phyloP scores from a whole-genome alignment of 2,888 invertebrate species.

The Cheilosia grossa region DNA sequence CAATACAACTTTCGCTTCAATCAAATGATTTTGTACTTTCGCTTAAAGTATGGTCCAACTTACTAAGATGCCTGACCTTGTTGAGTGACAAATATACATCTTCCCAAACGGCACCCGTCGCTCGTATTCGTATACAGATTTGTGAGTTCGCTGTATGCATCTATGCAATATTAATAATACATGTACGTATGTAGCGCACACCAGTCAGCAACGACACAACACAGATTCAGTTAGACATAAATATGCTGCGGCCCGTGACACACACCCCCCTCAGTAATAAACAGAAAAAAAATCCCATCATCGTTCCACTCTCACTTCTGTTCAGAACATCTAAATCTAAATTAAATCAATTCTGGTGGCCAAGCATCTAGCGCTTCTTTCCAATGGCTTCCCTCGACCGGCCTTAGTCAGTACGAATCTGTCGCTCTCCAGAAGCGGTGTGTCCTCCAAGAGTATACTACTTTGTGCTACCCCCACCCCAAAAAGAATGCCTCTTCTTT shows the following conservation, averaged over 20 bases:
- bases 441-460: conserved; percentile 10
- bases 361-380: conserved; percentile 2
- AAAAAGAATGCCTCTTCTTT: conserved; percentile 38
- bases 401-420: conserved; percentile 41
- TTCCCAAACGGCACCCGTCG: too few species aligned
- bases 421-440: conserved; percentile 29
- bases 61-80: conserved; percentile 13
- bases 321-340: conserved; percentile 8
- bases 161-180: too few species aligned
- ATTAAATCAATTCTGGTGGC: conserved; percentile 32
- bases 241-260: too few species aligned
- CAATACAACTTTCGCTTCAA: too few species aligned
- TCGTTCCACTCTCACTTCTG: conserved; percentile 25
- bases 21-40: too few species aligned
- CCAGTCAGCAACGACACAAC: background rate
- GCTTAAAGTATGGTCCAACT: background rate
- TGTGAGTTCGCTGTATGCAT: too few species aligned
- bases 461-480: background rate
- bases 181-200: too few species aligned
- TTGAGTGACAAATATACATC: conserved; percentile 14
- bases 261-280: conserved; percentile 23
- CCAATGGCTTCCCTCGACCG: conserved; percentile 32
- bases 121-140: too few species aligned
- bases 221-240: background rate
- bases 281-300: background rate